A percentile compares a stretch with the other conserved stretches of the same genome.
phyloP scores from a whole-genome alignment of 2,797 vertebrate genomes.

The Vespertilio murinus region DNA sequence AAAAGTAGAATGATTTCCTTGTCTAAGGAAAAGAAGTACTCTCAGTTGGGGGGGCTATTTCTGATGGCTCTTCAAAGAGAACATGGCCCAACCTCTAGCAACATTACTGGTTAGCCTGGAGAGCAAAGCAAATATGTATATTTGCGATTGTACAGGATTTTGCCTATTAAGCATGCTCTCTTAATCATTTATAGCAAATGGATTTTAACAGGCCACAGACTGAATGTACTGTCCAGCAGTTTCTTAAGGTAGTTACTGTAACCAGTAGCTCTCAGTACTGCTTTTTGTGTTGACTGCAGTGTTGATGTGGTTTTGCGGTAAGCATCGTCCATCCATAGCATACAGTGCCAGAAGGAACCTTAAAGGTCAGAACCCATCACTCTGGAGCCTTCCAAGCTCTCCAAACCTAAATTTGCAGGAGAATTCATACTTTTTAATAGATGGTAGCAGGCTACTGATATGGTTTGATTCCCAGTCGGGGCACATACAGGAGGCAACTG shows the following conservation, averaged over 20 bases:
- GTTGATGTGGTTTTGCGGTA: not conserved
- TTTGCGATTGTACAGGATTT: not conserved
- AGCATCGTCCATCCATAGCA: not conserved
- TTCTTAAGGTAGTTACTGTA: not conserved
- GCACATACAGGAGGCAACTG: not conserved
- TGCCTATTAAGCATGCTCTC: not conserved
- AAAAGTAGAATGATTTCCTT: not conserved
- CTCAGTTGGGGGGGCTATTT: not conserved
- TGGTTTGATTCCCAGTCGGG: too few relatives aligned
- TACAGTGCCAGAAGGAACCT: not conserved
- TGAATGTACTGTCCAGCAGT: not conserved
- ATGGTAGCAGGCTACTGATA: too few relatives aligned
- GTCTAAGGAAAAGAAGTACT: not conserved
- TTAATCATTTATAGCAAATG: not conserved
- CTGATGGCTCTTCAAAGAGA: not conserved
- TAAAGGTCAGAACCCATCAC: not conserved
- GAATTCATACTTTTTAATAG: too few relatives aligned
- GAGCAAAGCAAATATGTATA: not conserved
- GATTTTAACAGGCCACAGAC: not conserved
- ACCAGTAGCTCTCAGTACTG: not conserved
- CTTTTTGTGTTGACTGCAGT: not conserved
- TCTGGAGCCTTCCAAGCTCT: not conserved
- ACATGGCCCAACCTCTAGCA: constrained; percentile 11
- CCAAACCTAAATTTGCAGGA: not conserved
- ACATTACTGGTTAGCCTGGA: not conserved